Evolutionary conservation across 2,888 invertebrate species (phyloP).

Genomic region (Conus canariensis): DNA sequence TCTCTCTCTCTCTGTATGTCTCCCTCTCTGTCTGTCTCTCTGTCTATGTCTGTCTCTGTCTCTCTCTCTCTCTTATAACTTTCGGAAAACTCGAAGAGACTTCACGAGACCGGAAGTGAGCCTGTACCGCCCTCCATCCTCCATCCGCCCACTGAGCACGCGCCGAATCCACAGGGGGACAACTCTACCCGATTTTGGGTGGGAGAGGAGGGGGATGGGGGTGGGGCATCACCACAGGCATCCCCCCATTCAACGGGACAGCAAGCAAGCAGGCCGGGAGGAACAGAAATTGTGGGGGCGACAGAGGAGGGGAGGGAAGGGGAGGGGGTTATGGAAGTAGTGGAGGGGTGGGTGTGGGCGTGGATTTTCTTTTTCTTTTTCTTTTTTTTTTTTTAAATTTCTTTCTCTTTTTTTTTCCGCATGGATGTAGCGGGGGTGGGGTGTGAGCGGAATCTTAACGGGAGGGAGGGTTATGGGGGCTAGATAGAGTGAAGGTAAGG

Average conservation of each 20-base stretch:
- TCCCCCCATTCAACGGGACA: neutral
- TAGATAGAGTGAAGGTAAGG: neutral
- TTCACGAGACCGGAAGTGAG: slow-evolving; percentile 22
- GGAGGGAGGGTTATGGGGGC: neutral
- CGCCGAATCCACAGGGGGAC: slow-evolving; percentile 18
- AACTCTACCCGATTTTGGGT: slow-evolving; percentile 3
- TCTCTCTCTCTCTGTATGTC: neutral
- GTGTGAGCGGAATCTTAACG: neutral
- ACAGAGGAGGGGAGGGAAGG: neutral
- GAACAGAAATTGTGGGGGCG: neutral
- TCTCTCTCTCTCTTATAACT: neutral
- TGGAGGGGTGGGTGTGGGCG: neutral
- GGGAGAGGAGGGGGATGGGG: too few relatives aligned
- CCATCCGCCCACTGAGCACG: neutral
- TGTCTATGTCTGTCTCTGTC: too few relatives aligned
- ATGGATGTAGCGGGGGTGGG: neutral
- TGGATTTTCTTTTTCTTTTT: neutral
- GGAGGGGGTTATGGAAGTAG: neutral
- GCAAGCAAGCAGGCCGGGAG: neutral
- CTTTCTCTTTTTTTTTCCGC: too few relatives aligned
- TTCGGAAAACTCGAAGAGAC: neutral
- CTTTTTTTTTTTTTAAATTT: too few relatives aligned
- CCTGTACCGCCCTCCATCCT: neutral
- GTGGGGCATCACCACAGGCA: neutral
- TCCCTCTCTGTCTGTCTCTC: too few relatives aligned